Evolutionary conservation across 2,113 vertebrate genomes (phyloP).

Genomic region (Eulemur macaco): DNA sequence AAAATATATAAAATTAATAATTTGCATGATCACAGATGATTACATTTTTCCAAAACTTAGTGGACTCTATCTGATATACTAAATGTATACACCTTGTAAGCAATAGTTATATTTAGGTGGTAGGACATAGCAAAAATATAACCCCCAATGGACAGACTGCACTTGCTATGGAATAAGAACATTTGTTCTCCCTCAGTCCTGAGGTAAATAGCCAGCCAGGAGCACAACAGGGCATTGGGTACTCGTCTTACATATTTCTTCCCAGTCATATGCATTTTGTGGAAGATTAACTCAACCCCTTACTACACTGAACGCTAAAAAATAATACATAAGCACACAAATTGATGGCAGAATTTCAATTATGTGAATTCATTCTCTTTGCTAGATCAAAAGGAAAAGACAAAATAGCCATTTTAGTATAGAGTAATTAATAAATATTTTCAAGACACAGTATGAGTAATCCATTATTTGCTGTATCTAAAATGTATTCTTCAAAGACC

Average conservation of each 20-base stretch:
- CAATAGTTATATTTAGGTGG: constrained; percentile 83
- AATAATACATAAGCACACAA: constrained; percentile 74
- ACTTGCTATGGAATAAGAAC: constrained; percentile 78
- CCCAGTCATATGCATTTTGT: constrained; percentile 61
- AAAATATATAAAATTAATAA: constrained; percentile 76
- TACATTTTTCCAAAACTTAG: constrained; percentile 82
- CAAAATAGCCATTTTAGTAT: constrained; percentile 58
- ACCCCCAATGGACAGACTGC: constrained; percentile 70
- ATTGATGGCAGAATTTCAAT: constrained; percentile 65
- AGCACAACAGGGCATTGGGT: constrained; percentile 82
- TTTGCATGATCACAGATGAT: constrained; percentile 84
- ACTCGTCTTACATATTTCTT: constrained; percentile 78
- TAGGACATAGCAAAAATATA: constrained; percentile 82
- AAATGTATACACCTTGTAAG: constrained; percentile 82
- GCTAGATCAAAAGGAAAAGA: neutral
- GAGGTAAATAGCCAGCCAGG: constrained; percentile 78
- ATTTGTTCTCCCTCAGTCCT: constrained; percentile 69
- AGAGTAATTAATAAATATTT: constrained; percentile 34
- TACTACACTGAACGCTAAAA: constrained; percentile 47
- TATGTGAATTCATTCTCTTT: constrained; percentile 48
- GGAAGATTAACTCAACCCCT: constrained; percentile 65
- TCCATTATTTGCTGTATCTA: constrained; percentile 20
- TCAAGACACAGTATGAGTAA: constrained; percentile 21
- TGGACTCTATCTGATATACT: constrained; percentile 82
- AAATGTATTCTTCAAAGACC: constrained; percentile 45